Evolutionary conservation across 2,113 vertebrate species (phyloP).

Genomic region (Epinephelus cyanopodus): DNA sequence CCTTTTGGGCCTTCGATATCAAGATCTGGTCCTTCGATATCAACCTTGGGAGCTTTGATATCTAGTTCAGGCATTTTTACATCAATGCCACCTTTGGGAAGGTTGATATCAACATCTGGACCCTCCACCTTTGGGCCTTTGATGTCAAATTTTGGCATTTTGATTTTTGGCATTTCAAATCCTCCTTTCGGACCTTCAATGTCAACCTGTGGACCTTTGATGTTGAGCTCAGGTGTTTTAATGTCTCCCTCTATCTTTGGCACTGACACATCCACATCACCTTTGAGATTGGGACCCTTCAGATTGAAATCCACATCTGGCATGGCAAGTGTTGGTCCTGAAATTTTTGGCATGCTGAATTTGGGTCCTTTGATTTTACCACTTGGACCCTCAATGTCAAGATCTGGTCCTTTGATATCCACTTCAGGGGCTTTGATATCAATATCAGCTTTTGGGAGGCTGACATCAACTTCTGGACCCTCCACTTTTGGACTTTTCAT

Average conservation of each 20-base stretch:
- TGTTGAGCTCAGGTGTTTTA: rapidly evolving
- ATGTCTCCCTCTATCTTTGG: constrained; percentile 1
- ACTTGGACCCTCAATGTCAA: not conserved
- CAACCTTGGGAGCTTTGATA: not conserved
- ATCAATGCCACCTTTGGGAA: constrained; percentile 15
- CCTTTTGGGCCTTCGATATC: constrained; percentile 16
- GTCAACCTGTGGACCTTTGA: not conserved
- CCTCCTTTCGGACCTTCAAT: not conserved
- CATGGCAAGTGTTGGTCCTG: constrained; percentile 54
- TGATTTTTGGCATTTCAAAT: not conserved
- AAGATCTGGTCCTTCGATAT: constrained; percentile 20
- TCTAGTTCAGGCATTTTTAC: not conserved
- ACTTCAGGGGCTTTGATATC: not conserved
- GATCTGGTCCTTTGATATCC: not conserved
- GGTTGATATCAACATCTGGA: too few species aligned
- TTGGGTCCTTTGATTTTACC: constrained; percentile 29
- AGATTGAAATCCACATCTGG: constrained; percentile 22
- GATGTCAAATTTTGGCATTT: not conserved
- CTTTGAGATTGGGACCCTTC: constrained; percentile 76
- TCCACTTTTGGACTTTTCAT: not conserved
- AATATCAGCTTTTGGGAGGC: not conserved
- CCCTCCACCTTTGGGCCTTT: constrained; percentile 72
- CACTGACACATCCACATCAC: constrained; percentile 41
- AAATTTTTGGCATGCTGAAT: not conserved
- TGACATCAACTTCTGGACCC: not conserved